These are phyloP conservation scores for Okamejei kenojei DNA, from an alignment of 2,797 vertebrate genomes.

Conservation along the genomic window DNA sequence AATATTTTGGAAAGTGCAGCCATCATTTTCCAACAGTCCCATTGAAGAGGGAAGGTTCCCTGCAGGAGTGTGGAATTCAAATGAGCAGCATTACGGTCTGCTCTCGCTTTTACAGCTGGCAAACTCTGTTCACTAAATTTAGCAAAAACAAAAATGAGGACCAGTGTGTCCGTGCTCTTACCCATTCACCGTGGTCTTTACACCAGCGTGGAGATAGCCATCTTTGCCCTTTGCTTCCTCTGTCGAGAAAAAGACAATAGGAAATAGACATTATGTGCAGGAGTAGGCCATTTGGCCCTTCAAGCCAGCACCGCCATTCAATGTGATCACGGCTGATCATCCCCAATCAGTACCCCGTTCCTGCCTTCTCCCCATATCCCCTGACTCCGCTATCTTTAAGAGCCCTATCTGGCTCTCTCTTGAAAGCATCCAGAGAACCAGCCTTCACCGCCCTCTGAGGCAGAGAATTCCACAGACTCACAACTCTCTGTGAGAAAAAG, in stretches of 20 bases:
- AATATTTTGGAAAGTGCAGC: background rate
- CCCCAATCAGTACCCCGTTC: no score
- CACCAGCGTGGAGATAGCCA: background rate
- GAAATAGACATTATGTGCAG: no score
- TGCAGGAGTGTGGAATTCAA: background rate
- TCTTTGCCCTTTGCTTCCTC: conserved; percentile 59
- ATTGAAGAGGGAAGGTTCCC: background rate
- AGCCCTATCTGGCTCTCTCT: no score
- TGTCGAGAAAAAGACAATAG: conserved; percentile 44
- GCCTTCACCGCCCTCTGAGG: no score
- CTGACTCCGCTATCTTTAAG: no score
- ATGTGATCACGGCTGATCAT: no score
- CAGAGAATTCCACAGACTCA: no score
- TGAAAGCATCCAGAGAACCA: no score
- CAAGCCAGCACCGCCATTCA: no score
- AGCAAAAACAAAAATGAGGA: background rate
- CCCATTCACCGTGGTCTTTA: conserved; percentile 29
- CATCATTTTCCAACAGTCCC: background rate
- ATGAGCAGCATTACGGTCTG: background rate
- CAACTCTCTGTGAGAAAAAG: no score
- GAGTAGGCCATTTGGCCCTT: no score
- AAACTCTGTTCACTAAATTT: background rate
- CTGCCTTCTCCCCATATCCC: no score
- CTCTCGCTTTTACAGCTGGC: background rate
- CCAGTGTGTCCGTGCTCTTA: background rate